phyloP scores from a whole-genome alignment of 2,888 invertebrate genomes.

The Anagyrus pseudococci region DNA sequence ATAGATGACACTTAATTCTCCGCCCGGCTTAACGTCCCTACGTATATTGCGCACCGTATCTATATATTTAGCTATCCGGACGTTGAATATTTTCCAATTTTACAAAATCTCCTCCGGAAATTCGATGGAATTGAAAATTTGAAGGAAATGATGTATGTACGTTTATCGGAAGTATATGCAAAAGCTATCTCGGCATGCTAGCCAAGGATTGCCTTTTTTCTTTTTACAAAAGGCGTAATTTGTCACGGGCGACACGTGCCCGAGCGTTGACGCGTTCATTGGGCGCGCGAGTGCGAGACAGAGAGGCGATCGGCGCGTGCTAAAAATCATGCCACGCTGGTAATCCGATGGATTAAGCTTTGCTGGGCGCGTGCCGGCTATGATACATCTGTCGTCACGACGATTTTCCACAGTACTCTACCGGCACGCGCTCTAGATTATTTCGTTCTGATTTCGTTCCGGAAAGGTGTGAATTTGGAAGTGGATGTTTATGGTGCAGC shows the following conservation, averaged over 20 bases:
- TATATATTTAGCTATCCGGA: neutral
- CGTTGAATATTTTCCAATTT: too few relatives aligned
- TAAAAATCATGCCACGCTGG: constrained; percentile 46
- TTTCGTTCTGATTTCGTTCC: neutral
- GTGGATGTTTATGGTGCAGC: too few relatives aligned
- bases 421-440: constrained; percentile 49
- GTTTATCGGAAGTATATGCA: too few relatives aligned
- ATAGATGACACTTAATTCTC: neutral
- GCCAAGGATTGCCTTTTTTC: too few relatives aligned
- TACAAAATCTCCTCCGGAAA: too few relatives aligned
- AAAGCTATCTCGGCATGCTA: too few relatives aligned
- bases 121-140: too few relatives aligned
- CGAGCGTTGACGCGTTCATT: too few relatives aligned
- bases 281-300: neutral
- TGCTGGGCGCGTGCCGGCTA: constrained; percentile 20
- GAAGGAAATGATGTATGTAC: too few relatives aligned
- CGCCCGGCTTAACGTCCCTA: neutral
- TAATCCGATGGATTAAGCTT: constrained; percentile 55
- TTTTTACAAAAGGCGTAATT: too few relatives aligned
- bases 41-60: neutral
- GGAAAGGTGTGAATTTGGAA: constrained; percentile 6
- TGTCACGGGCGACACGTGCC: too few relatives aligned
- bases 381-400: constrained; percentile 55
- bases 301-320: constrained; percentile 1
- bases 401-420: constrained; percentile 48